Conservation (phyloP, 35 echinoderm and acorn worm species). For the Patiria miniata region DNA sequence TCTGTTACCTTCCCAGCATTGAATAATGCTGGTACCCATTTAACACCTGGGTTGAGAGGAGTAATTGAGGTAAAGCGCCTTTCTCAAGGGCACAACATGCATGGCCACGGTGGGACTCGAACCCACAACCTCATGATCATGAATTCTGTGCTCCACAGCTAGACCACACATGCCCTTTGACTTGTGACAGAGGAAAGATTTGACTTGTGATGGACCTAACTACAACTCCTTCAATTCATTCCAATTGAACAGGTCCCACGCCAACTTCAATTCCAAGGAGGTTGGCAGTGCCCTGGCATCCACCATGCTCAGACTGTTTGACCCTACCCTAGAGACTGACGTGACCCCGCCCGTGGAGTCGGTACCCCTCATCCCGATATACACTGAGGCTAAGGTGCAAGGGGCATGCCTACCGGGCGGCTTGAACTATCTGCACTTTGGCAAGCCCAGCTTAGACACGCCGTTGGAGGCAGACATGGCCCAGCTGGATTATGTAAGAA, state of each 20-base stretch:
- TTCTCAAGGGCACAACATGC: too few species aligned
- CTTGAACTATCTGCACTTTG: conserved; percentile 80
- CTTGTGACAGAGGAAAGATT: too few species aligned
- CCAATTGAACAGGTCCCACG: conserved; percentile 58
- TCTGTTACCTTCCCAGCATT: too few species aligned
- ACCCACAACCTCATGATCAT: too few species aligned
- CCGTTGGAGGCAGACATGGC: conserved; percentile 73
- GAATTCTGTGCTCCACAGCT: too few species aligned
- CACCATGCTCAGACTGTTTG: conserved; percentile 90
- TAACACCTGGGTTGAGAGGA: too few species aligned
- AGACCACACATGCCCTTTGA: too few species aligned
- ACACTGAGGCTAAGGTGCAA: conserved; percentile 68
- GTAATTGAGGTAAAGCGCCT: too few species aligned
- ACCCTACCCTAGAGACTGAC: conserved; percentile 89
- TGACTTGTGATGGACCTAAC: too few species aligned
- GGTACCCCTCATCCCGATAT: conserved; percentile 77
- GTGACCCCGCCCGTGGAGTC: conserved; percentile 64
- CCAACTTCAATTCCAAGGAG: conserved; percentile 94
- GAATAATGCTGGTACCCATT: too few species aligned
- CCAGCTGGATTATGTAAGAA: conserved; percentile 93
- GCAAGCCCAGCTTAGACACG: conserved; percentile 66
- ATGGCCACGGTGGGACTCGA: too few species aligned
- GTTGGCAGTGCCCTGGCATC: conserved; percentile 75
- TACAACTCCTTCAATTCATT: neutral
- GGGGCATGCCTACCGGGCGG: conserved; percentile 78